Percentiles rank a stretch among this genome's conserved stretches.
These are phyloP conservation scores for Heliothis virescens DNA, from an alignment of 1,140 invertebrate species.

Conservation along the genomic window DNA sequence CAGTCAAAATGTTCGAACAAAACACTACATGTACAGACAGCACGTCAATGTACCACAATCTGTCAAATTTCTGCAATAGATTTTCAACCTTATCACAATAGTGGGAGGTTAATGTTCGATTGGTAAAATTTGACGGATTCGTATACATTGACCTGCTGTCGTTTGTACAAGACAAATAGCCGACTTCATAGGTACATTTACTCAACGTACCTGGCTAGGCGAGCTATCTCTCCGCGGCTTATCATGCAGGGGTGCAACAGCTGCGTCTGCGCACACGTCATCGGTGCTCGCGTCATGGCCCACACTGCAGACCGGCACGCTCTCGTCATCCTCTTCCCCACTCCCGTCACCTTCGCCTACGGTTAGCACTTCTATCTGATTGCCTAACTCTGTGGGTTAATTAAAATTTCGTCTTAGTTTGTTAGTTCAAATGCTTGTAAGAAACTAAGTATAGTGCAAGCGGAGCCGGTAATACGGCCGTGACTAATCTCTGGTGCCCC, in stretches of 20 bases:
- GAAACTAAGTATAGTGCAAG: not conserved
- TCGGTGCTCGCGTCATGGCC: slow-evolving; percentile 79
- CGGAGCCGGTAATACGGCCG: not conserved
- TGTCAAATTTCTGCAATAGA: no score
- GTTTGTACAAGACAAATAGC: no score
- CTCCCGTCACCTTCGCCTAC: slow-evolving; percentile 76
- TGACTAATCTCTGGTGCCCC: no score
- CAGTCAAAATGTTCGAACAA: no score
- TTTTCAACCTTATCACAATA: no score
- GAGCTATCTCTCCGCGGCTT: slow-evolving; percentile 63
- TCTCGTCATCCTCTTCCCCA: slow-evolving; percentile 78
- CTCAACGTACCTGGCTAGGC: slow-evolving; percentile 66
- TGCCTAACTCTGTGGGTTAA: slow-evolving; percentile 75
- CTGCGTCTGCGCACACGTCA: slow-evolving; percentile 81
- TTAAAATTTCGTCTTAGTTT: not conserved
- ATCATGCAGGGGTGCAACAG: slow-evolving; percentile 74
- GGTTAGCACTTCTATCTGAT: slow-evolving; percentile 83
- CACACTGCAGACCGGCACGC: slow-evolving; percentile 79
- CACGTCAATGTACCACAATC: no score
- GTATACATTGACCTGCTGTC: no score
- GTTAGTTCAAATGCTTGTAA: no score
- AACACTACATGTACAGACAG: no score
- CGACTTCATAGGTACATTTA: no score
- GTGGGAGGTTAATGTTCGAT: no score
- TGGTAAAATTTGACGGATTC: no score